Base-by-base conservation (phyloP, 2,888 invertebrate species). In the Tanypteryx hageni region DNA sequence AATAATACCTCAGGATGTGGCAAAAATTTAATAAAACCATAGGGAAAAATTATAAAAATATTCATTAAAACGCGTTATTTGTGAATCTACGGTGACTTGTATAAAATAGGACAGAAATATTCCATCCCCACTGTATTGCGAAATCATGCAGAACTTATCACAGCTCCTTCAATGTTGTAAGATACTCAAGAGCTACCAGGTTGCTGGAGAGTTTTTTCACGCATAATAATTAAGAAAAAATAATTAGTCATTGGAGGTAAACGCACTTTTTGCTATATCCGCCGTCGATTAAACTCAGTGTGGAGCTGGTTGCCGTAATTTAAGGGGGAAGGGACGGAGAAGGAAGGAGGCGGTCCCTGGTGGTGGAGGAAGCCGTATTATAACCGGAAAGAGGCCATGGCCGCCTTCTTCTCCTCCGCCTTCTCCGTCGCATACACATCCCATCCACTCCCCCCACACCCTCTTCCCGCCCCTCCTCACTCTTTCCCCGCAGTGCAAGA, bases 301-400 rank as follows among this genome's bases (percentile, higher is more conserved):
- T 8, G 18, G 44, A 13, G 64, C 89, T 22, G 89, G 68, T 64
- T 64, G 44, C 31, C 44, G 5, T 44, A 44, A 44, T 3, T 44
- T 44, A 44, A 44, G 83, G 83, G 16, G 44, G 56, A 16, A 68
- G 44, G 3, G 56, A 11, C n/a, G 1, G 57, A 13, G 22, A 64
- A 14, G 61, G 68, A 64, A n/a, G 64, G 31, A 16, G 18, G 89
- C 61, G 68, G 10, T 18, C 44, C 5, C 3, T 89, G 59, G 89
- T 31, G 18, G 64, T 22, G 64, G 76, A 76, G 76, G 76, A 76
- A 76, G 76, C 76, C 8, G 76, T 27, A 27, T 27, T 22, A 22
- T 76, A 27, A 76, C 61, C 86, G 64, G 64, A 86, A 89, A 64
- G 64, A 89, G 89, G 89, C 89, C 89, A 89, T 68, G 89, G 89